Conservation (phyloP, 2,888 invertebrate species). For the Rhaphigaster nebulosa region DNA sequence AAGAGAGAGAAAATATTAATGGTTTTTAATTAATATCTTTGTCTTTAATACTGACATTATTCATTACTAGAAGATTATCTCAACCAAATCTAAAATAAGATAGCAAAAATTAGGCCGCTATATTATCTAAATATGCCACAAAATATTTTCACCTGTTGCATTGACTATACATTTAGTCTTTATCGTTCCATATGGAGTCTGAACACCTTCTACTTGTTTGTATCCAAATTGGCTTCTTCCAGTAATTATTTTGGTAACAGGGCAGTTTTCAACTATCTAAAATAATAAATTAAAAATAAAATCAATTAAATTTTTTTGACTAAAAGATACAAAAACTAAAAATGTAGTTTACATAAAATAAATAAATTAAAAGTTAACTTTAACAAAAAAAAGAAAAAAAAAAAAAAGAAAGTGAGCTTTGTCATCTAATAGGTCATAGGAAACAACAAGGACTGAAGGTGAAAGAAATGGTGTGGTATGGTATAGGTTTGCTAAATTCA, state of each 20-base stretch:
- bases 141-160: slow-evolving; percentile 72
- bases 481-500: no score
- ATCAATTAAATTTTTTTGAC: neutral
- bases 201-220: slow-evolving; percentile 81
- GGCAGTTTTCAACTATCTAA: slow-evolving; percentile 82
- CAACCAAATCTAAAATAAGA: neutral
- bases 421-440: no score
- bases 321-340: neutral
- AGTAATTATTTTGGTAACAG: slow-evolving; percentile 79
- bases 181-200: slow-evolving; percentile 81
- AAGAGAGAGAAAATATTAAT: neutral
- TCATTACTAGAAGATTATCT: neutral
- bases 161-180: slow-evolving; percentile 85
- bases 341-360: no score
- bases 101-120: neutral
- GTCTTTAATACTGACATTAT: neutral
- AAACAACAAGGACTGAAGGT: no score
- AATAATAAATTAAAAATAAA: slow-evolving; percentile 68
- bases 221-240: slow-evolving; percentile 77
- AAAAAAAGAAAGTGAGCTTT: no score
- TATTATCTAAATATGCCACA: neutral
- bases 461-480: no score
- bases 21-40: neutral
- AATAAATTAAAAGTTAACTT: no score
- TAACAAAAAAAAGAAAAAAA: no score